Conservation (phyloP, 1,140 invertebrate genomes). For the Brachionus manjavacas region DNA sequence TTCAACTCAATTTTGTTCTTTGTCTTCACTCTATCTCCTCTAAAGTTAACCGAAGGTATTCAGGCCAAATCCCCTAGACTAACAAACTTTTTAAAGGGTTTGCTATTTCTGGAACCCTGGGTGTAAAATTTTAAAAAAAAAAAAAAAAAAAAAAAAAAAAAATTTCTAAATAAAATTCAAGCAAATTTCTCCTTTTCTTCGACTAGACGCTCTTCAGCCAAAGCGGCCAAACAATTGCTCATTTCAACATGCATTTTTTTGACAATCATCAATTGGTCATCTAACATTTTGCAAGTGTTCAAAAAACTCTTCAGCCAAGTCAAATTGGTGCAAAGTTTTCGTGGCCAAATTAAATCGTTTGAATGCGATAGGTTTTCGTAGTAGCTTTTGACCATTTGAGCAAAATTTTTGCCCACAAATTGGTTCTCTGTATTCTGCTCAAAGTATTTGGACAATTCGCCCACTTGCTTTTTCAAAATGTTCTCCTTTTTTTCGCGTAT, state of each 20-base stretch:
- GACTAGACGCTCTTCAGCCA: not conserved
- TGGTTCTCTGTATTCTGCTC: not conserved
- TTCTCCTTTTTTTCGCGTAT: conserved; percentile 6
- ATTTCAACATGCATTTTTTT: conserved; percentile 21
- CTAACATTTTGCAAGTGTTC: not conserved
- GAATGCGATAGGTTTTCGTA: not conserved
- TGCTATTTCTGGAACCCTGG: no score
- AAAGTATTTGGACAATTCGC: not conserved
- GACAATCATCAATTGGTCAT: not conserved
- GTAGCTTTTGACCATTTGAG: not conserved
- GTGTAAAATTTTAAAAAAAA: no score
- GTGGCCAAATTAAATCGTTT: not conserved
- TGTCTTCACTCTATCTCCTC: no score
- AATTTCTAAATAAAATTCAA: not conserved
- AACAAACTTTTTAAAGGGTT: no score
- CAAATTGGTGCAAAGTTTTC: conserved; percentile 1
- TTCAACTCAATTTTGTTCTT: no score
- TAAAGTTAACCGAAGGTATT: no score
- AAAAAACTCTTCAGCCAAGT: conserved; percentile 6
- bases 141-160: no score
- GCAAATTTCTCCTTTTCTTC: not conserved
- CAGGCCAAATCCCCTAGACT: no score
- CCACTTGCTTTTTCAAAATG: not conserved
- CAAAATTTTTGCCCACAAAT: not conserved
- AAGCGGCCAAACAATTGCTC: not conserved